Percentiles rank a stretch among this genome's conserved stretches.
Conservation (phyloP, 1,140 invertebrate species). For the Paraescarpia echinospica region DNA sequence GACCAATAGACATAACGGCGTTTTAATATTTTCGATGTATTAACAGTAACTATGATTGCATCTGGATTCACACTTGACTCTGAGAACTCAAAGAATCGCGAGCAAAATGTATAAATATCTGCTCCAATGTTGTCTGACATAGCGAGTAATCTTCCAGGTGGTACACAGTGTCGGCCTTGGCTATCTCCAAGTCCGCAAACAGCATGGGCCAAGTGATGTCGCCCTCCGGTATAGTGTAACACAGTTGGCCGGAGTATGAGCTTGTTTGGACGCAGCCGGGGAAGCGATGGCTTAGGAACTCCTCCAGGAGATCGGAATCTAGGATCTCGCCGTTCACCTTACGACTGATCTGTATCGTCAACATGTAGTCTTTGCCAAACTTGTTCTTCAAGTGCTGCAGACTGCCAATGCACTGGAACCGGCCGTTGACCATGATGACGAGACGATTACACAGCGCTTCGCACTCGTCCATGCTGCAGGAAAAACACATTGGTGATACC, state of each 20-base stretch:
- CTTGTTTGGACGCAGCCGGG: constrained; percentile 63
- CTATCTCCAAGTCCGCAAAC: constrained; percentile 66
- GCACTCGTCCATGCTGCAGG: constrained; percentile 63
- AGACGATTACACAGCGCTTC: constrained; percentile 60
- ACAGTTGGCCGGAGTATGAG: constrained; percentile 72
- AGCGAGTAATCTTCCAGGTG: constrained; percentile 74
- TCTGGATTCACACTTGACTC: background rate
- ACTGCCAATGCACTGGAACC: constrained; percentile 61
- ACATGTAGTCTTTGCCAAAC: constrained; percentile 60
- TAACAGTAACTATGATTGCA: background rate
- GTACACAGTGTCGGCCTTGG: constrained; percentile 60
- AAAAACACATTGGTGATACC: background rate
- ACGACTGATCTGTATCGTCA: constrained; percentile 48
- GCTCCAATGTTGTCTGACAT: constrained; percentile 76
- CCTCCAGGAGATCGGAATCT: constrained; percentile 26
- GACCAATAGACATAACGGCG: background rate
- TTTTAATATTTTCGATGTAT: background rate
- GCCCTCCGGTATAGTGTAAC: constrained; percentile 61
- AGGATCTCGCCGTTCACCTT: background rate
- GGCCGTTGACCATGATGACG: constrained; percentile 63
- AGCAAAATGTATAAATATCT: constrained; percentile 65
- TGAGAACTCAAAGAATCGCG: constrained; percentile 16
- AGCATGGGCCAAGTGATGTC: constrained; percentile 65
- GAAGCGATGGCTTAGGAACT: constrained; percentile 45
- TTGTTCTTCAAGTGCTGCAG: constrained; percentile 58